phyloP scores from a whole-genome alignment of 2,797 vertebrate species.

The Chloroceryle amazona region DNA sequence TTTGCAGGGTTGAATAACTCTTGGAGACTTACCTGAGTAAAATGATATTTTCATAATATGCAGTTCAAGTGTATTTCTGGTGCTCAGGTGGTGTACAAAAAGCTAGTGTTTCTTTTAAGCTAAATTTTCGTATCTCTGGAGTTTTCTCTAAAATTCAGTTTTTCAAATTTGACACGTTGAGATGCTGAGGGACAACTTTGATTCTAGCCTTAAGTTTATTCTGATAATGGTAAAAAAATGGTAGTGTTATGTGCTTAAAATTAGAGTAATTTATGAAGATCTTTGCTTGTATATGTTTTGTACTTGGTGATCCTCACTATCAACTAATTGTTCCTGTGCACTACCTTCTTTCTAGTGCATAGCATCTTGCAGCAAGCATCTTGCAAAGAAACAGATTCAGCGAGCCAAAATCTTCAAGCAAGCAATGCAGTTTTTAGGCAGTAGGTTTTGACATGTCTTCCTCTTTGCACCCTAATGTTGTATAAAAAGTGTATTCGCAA shows the following conservation, averaged over 20 bases:
- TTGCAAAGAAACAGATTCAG: background rate
- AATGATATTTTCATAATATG: background rate
- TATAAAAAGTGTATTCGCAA: fast-evolving
- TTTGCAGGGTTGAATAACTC: background rate
- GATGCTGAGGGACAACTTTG: background rate
- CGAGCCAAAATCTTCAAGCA: background rate
- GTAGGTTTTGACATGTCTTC: background rate
- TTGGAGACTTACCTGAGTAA: background rate
- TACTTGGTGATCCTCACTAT: background rate
- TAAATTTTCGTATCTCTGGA: background rate
- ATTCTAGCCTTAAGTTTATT: background rate
- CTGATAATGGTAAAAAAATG: background rate
- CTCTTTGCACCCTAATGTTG: background rate
- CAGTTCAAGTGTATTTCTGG: background rate
- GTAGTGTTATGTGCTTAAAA: background rate
- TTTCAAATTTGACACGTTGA: background rate
- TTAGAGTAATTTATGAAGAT: background rate
- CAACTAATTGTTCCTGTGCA: background rate
- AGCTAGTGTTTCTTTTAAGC: background rate
- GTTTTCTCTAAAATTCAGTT: background rate
- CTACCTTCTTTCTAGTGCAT: background rate
- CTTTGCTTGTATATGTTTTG: background rate
- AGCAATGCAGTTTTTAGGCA: background rate
- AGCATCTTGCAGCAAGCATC: background rate
- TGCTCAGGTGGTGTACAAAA: background rate